Evolutionary conservation across 2,888 invertebrate genomes (phyloP).

Genomic region (Melieria picta): DNA sequence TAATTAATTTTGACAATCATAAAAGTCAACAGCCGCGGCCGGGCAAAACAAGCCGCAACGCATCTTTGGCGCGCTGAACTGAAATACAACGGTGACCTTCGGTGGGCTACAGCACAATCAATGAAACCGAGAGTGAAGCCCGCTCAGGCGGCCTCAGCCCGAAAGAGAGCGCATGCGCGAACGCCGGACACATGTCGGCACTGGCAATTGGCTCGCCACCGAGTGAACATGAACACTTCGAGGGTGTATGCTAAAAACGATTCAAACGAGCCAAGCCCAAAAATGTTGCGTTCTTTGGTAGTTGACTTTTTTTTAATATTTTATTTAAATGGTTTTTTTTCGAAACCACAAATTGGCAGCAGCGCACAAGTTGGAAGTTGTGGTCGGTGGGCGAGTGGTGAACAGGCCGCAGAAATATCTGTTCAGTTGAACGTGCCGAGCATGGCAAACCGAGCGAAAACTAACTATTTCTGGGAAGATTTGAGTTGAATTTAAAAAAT

Average conservation of each 20-base stretch:
- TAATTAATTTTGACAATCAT: constrained; percentile 20
- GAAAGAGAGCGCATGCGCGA: not conserved
- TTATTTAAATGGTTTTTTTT: too few species aligned
- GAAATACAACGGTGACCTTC: constrained; percentile 24
- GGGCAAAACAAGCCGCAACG: not conserved
- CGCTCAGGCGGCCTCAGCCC: too few species aligned
- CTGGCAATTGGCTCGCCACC: constrained; percentile 45
- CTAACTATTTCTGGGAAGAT: constrained; percentile 12
- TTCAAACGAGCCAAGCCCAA: constrained; percentile 28
- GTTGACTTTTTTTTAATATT: constrained; percentile 8
- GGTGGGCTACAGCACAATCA: constrained; percentile 1
- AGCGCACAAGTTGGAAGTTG: too few species aligned
- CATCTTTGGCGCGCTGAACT: not conserved
- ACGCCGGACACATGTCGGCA: constrained; percentile 38
- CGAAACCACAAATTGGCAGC: too few species aligned
- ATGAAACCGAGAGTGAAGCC: constrained; percentile 46
- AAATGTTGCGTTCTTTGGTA: constrained; percentile 27
- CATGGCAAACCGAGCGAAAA: constrained; percentile 23
- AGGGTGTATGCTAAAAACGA: constrained; percentile 26
- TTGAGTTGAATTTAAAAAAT: constrained; percentile 39
- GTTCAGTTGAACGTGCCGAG: not conserved
- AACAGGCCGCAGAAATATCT: not conserved
- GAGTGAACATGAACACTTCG: constrained; percentile 13
- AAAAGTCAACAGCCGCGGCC: constrained; percentile 14
- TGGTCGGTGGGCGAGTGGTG: too few species aligned